A percentile compares a stretch with the other conserved stretches of the same genome.
phyloP scores from a whole-genome alignment of 2,888 invertebrate species.

The Drosophila tanythrix region DNA sequence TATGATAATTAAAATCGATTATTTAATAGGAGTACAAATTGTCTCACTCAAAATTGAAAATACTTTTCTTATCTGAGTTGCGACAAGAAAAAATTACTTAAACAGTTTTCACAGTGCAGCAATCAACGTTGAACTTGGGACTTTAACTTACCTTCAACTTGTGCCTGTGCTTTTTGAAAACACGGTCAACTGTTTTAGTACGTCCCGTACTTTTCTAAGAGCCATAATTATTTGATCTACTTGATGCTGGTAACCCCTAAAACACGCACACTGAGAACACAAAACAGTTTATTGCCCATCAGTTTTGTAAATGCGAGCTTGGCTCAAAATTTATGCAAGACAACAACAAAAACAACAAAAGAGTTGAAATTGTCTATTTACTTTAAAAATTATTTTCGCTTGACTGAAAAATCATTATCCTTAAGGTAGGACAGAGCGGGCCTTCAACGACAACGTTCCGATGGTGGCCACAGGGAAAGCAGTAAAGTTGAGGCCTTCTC shows the following conservation, averaged over 20 bases:
- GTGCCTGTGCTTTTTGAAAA: slow-evolving; percentile 40
- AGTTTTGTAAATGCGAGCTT: slow-evolving; percentile 48
- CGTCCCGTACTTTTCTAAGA: slow-evolving; percentile 36
- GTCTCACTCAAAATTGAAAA: neutral
- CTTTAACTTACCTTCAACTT: slow-evolving; percentile 1
- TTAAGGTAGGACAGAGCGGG: slow-evolving; percentile 68
- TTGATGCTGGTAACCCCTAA: slow-evolving; percentile 39
- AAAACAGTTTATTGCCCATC: slow-evolving; percentile 34
- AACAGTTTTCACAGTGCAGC: neutral
- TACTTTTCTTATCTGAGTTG: neutral
- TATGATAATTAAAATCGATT: neutral
- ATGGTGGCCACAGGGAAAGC: slow-evolving; percentile 8
- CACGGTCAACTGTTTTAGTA: slow-evolving; percentile 32
- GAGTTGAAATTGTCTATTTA: slow-evolving; percentile 70
- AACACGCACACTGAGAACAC: slow-evolving; percentile 3
- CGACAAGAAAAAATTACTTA: neutral
- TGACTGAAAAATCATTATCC: slow-evolving; percentile 83
- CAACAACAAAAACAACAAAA: slow-evolving; percentile 23
- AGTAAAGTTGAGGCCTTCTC: slow-evolving; percentile 57
- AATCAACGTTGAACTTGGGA: neutral
- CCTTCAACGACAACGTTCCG: slow-evolving; percentile 24
- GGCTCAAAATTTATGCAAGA: slow-evolving; percentile 75
- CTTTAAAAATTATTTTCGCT: slow-evolving; percentile 81
- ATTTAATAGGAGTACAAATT: neutral
- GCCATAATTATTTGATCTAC: slow-evolving; percentile 68